Evolutionary conservation across 2,888 invertebrate species (phyloP), one percentile per base, ranked within the genome.

Genomic region (Lithophane semibrunnea): DNA sequence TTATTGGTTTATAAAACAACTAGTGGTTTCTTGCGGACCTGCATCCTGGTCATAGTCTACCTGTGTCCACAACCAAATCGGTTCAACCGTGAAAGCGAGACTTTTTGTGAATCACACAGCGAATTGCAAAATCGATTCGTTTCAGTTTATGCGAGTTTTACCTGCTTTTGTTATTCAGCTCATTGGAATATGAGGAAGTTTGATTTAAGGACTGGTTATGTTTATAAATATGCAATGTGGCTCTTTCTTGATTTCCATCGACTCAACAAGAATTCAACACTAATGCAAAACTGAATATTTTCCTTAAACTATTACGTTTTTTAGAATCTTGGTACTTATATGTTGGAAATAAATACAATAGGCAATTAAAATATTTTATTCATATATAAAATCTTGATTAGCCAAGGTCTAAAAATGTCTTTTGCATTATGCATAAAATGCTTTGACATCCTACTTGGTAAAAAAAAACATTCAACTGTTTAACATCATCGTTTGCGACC

Each of bases 361-460:
- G 66, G n/a, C 37, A 72, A 79, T 79, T 49, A 61, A 66, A 73
- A 79, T 79, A 56, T 56, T 66, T 72, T 44, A 37, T 60, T 52
- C 13, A 10, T 44, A 44, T 54, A 2, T 49, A 67, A 56, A 44
- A 37, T 37, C 44, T 52, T 29, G 21, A 37, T 37, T 52, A 58
- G 29, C 56, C 21, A 3, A 44, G 8, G 8, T 68, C 18, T 29
- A 44, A 29, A 52, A 73, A 73, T 61, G 13, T n/a, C 7, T 56
- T 56, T 67, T 79, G 71, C 60, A 65, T 78, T 52, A 67, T 58
- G 49, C 49, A 73, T 56, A 42, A 24, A 61, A 54, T 61, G 52
- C 68, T 21, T 54, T 58, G 37, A 68, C 52, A 80, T 80, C 68
- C 79, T 80, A 58, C 61, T 60, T 68, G 24, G 13, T 68, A 52